Evolutionary conservation across 2,888 invertebrate species (phyloP).

Genomic region (Malthinus seriepunctatus): DNA sequence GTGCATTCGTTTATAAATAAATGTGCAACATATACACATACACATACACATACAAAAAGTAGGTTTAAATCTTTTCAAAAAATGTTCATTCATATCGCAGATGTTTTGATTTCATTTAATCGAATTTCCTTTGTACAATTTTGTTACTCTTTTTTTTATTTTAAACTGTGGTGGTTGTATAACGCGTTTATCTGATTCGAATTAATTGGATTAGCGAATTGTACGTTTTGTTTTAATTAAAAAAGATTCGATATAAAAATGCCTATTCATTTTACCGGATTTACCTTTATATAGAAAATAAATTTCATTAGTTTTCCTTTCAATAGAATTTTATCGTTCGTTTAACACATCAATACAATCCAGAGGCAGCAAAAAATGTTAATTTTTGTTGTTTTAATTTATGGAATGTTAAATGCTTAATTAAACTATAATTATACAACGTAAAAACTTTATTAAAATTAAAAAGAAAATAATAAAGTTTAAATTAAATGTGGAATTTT

Average conservation of each 20-base stretch:
- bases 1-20: conserved; percentile 15
- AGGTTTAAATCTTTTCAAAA: too few relatives aligned
- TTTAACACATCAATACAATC: background rate
- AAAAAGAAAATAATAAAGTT: too few relatives aligned
- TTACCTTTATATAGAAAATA: conserved; percentile 11
- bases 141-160: conserved; percentile 16
- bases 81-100: conserved; percentile 20
- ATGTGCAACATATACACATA: conserved; percentile 17
- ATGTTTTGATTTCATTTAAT: conserved; percentile 29
- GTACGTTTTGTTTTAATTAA: conserved; percentile 26
- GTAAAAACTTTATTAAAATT: too few relatives aligned
- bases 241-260: conserved; percentile 23
- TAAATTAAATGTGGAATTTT: too few relatives aligned
- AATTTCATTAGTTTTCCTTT: conserved; percentile 8
- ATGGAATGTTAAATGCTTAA: background rate
- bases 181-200: conserved; percentile 25
- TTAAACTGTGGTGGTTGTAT: conserved; percentile 11
- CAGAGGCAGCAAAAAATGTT: conserved; percentile 7
- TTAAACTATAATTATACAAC: too few relatives aligned
- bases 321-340: conserved; percentile 6
- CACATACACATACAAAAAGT: too few relatives aligned
- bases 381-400: conserved; percentile 2
- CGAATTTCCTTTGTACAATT: conserved; percentile 22
- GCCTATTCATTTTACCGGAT: conserved; percentile 12
- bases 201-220: conserved; percentile 27